Evolutionary conservation across 2,113 vertebrate genomes (phyloP).

Genomic region (Zingel zingel): DNA sequence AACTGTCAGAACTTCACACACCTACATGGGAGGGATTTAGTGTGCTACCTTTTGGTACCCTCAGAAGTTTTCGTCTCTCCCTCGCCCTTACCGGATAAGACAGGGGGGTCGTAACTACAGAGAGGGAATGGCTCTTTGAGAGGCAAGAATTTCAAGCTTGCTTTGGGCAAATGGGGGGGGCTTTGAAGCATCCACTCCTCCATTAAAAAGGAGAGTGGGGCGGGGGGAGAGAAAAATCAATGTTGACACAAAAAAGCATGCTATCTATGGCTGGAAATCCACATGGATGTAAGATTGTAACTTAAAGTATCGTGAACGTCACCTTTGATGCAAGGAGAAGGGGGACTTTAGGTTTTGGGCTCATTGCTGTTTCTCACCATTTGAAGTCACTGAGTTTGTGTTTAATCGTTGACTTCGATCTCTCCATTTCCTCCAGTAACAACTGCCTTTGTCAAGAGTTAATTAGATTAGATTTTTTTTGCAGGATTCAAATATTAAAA

Average conservation of each 20-base stretch:
- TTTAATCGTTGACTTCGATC: neutral
- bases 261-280: conserved; percentile 73
- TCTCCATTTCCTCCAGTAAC: neutral
- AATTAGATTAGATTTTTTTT: neutral
- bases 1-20: conserved; percentile 79
- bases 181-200: conserved; percentile 92
- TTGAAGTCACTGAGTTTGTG: conserved; percentile 8
- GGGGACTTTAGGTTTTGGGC: conserved; percentile 21
- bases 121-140: conserved; percentile 89
- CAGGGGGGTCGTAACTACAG: conserved; percentile 87
- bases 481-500: neutral
- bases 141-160: conserved; percentile 89
- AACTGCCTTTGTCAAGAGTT: neutral
- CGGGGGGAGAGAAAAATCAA: conserved; percentile 88
- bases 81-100: conserved; percentile 87
- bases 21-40: conserved; percentile 77
- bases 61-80: conserved; percentile 89
- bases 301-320: conserved; percentile 53
- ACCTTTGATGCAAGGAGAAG: conserved; percentile 9
- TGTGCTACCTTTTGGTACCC: conserved; percentile 87
- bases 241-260: conserved; percentile 83
- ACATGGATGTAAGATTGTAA: conserved; percentile 65
- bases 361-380: neutral
- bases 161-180: conserved; percentile 88
- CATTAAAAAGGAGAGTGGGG: conserved; percentile 79